phyloP scores from a whole-genome alignment of 2,113 vertebrate genomes.

The Phyllostomus hastatus region DNA sequence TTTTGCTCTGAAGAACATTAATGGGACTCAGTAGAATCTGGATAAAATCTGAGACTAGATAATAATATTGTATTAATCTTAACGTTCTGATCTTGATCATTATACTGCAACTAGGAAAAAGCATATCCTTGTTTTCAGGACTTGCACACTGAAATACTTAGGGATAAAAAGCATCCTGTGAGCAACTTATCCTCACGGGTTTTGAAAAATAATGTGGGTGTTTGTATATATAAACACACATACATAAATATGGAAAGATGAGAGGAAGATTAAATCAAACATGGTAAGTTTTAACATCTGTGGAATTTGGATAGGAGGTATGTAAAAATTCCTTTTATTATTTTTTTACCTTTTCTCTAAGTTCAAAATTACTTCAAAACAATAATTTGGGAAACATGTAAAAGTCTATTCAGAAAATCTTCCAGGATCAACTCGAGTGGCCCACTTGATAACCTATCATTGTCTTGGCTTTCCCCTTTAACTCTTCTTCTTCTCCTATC shows the following conservation, averaged over 20 bases:
- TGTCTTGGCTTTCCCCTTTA: background rate
- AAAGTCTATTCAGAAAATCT: background rate
- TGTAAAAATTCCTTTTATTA: background rate
- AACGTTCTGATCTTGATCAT: background rate
- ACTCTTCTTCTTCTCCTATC: background rate
- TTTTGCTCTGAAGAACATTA: background rate
- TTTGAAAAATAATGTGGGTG: background rate
- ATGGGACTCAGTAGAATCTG: background rate
- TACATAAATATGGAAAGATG: background rate
- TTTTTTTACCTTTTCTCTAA: background rate
- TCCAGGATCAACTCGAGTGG: background rate
- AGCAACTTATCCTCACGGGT: background rate
- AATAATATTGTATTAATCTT: background rate
- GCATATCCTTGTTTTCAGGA: background rate
- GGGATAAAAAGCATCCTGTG: background rate
- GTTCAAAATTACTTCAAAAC: background rate
- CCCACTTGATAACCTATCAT: background rate
- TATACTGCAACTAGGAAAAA: background rate
- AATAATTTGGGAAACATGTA: background rate
- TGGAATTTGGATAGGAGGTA: background rate
- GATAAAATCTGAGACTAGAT: background rate
- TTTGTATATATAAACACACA: background rate
- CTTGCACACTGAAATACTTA: background rate
- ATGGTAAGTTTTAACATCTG: background rate
- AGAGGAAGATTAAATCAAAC: background rate